These are phyloP conservation scores for Sylvilagus bachmani DNA, from an alignment of 2,113 vertebrate species.

Conservation along the genomic window DNA sequence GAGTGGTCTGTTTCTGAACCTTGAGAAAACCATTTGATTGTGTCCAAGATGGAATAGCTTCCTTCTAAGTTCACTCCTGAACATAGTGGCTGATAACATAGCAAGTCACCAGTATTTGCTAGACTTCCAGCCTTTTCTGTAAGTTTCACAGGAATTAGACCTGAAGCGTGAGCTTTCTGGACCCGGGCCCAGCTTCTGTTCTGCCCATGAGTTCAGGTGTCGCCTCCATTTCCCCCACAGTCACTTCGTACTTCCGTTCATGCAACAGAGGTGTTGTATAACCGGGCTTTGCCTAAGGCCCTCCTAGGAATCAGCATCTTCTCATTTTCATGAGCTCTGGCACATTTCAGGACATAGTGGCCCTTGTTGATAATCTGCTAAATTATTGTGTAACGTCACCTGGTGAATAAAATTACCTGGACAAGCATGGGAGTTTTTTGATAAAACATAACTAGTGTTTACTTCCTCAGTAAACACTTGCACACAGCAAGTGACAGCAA, in stretches of 20 bases:
- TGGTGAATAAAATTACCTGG: neutral
- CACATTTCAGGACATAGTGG: neutral
- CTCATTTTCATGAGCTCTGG: neutral
- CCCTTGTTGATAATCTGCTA: neutral
- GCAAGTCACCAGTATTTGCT: neutral
- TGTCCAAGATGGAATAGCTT: neutral
- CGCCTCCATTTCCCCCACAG: neutral
- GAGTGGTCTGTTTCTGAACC: conserved; percentile 5
- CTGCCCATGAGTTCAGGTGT: neutral
- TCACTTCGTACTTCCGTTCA: neutral
- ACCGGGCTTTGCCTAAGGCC: neutral
- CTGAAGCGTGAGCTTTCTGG: neutral
- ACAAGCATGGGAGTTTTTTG: neutral
- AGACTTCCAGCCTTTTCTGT: neutral
- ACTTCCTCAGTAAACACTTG: neutral
- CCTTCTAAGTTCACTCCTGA: neutral
- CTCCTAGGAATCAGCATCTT: neutral
- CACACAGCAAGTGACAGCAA: neutral
- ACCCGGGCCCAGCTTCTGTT: neutral
- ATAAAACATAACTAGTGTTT: neutral
- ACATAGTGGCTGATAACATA: neutral
- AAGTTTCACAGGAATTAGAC: neutral
- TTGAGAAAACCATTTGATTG: neutral
- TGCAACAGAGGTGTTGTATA: neutral
- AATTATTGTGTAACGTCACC: neutral